phyloP scores from a whole-genome alignment of 1,140 invertebrate species.

The Asobara japonica region DNA sequence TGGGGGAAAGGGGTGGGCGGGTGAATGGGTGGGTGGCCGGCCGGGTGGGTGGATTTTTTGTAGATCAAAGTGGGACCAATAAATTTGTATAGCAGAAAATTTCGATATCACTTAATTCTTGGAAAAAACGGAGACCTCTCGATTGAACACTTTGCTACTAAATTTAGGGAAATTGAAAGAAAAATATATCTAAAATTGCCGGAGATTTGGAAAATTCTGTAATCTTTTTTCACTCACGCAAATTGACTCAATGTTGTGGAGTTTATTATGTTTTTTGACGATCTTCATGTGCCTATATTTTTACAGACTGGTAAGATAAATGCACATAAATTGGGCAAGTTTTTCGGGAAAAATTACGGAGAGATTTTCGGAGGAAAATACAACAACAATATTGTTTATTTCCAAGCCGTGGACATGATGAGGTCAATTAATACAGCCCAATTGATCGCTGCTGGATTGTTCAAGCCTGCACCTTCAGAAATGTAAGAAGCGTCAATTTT shows the following conservation, averaged over 20 bases:
- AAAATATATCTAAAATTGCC: no score
- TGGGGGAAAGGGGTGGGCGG: no score
- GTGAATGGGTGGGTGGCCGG: no score
- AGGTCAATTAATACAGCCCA: slow-evolving; percentile 30
- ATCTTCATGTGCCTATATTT: not conserved
- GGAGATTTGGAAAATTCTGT: no score
- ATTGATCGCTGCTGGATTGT: slow-evolving; percentile 35
- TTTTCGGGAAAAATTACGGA: slow-evolving; percentile 26
- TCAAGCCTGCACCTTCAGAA: slow-evolving; percentile 24
- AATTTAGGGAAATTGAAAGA: not conserved
- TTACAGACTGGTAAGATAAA: slow-evolving; percentile 30
- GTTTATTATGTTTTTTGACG: no score
- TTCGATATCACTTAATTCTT: no score
- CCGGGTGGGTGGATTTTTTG: no score
- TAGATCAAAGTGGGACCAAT: no score
- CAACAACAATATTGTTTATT: slow-evolving; percentile 13
- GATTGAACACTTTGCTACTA: not conserved
- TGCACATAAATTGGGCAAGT: slow-evolving; percentile 28
- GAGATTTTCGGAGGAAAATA: slow-evolving; percentile 24
- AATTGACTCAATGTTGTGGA: no score
- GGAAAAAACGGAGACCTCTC: no score
- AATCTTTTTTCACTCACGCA: no score
- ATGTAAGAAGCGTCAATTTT: slow-evolving; percentile 14
- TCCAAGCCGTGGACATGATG: slow-evolving; percentile 8
- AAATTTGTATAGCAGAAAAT: no score